These are phyloP conservation scores for Phalanger gymnotis DNA, from an alignment of 2,797 vertebrate genomes.

Conservation along the genomic window DNA sequence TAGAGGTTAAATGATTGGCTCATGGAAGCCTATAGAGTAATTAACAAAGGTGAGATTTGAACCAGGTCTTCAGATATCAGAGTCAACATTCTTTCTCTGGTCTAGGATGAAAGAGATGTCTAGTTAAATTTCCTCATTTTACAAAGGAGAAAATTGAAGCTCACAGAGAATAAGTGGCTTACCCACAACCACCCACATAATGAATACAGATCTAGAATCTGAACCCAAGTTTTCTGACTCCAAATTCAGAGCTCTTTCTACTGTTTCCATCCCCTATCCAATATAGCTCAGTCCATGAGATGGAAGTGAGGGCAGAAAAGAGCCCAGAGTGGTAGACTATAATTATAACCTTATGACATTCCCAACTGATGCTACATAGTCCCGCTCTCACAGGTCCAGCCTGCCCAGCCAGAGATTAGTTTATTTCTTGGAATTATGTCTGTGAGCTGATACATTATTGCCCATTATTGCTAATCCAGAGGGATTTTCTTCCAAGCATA, in stretches of 20 bases:
- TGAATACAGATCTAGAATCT: neutral
- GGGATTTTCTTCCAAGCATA: neutral
- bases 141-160: neutral
- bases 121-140: neutral
- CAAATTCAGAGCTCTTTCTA: neutral
- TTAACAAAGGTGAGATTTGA: neutral
- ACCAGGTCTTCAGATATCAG: neutral
- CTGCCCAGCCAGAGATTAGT: neutral
- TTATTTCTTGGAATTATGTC: neutral
- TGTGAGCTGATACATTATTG: neutral
- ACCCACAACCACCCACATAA: neutral
- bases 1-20: neutral
- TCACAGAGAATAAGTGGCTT: neutral
- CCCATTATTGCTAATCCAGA: neutral
- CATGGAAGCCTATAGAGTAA: neutral
- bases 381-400: neutral
- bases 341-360: neutral
- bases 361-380: neutral
- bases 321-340: neutral
- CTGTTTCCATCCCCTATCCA: neutral
- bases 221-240: neutral
- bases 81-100: neutral
- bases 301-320: neutral
- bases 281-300: neutral
- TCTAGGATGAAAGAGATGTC: neutral